Evolutionary conservation across 2,888 invertebrate genomes (phyloP), one percentile per base, ranked within the genome.

Genomic region (Scaeva pyrastri): DNA sequence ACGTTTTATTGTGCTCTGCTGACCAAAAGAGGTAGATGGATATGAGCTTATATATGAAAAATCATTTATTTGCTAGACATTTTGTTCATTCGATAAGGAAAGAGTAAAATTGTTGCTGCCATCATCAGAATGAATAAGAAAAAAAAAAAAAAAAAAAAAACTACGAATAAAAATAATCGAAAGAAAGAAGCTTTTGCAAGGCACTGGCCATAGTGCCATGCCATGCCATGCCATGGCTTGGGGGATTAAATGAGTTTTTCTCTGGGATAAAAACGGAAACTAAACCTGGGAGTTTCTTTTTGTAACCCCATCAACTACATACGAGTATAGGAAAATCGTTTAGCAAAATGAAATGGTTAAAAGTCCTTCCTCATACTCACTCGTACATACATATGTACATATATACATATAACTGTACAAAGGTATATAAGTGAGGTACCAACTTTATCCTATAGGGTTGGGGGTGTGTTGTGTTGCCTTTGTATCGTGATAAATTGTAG

Each of bases 401-500:
- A 31, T 31, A 31, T 2, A 31, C 31, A 31, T 5, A 0, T 31
- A 31, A 31, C 8, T 5, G 6, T 31, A 31, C 31, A 31, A 31
- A 31, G 8, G 23, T 19, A 21, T 23, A 14, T 14, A 2, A 7
- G 31, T 36, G 43, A 52, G 14, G 8, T 39, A 48, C 1, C 3
- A 48, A 36, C 16, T 60, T 39, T 21, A 72, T 19, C 21, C 31
- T 52, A 60, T 21, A 39, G 21, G 70, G 31, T 52, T 58, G 43
- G 68, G 48, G 8, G 31, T 31, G 8, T 8, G 5, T 31, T 5
- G 10, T 74, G 48, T 50, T 74, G 48, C 45, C 74, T 77, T 31
- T 79, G 81, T 87, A 74, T 82, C 88, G 88, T 88, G 88, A 88
- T 88, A 88, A 86, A 88, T 88, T 88, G 88, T 86, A 88, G 86